Conservation (phyloP, 2,113 vertebrate species). For the Heptranchias perlo region DNA sequence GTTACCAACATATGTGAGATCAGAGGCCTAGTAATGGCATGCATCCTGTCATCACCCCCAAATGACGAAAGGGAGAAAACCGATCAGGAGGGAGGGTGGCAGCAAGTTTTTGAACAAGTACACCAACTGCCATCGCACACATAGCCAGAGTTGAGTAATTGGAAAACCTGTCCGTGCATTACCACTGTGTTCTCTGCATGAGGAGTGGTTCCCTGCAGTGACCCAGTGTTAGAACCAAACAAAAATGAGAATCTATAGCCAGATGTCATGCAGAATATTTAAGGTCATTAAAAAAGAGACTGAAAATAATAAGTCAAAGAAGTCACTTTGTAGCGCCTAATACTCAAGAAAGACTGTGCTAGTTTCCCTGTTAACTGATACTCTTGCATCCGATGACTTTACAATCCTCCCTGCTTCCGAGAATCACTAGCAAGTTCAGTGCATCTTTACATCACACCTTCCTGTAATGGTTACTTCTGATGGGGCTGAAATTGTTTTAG, state of each 20-base stretch:
- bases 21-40: constrained; percentile 35
- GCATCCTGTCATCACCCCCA: constrained; percentile 42
- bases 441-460: neutral
- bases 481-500: neutral
- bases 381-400: neutral
- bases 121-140: constrained; percentile 14
- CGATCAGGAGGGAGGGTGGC: neutral
- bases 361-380: neutral
- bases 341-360: neutral
- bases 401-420: neutral
- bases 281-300: neutral
- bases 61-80: neutral
- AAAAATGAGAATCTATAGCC: neutral
- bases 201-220: neutral
- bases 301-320: too few species aligned
- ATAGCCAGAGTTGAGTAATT: constrained; percentile 15
- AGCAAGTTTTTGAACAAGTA: rapidly evolving
- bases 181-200: neutral
- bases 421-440: neutral
- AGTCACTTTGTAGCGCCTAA: neutral
- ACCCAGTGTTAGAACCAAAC: neutral
- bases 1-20: constrained; percentile 40
- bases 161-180: constrained; percentile 27
- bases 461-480: neutral
- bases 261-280: neutral